These are phyloP conservation scores for Galeopterus variegatus DNA, from an alignment of 2,113 vertebrate genomes.

Conservation along the genomic window DNA sequence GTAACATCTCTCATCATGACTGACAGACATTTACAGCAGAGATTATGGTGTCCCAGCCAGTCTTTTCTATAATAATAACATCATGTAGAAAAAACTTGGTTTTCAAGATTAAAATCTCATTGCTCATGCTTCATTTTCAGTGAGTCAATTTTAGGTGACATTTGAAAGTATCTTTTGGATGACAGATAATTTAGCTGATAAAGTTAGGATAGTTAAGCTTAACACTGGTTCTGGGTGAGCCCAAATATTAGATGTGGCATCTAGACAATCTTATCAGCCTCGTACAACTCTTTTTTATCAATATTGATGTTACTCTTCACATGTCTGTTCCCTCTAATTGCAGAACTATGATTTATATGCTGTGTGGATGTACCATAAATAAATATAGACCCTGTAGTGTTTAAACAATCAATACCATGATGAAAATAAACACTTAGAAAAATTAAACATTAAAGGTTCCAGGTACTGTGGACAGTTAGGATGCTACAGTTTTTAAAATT, in stretches of 20 bases:
- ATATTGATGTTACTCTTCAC: background rate
- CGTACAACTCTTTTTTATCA: background rate
- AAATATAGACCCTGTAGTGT: background rate
- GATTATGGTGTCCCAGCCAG: background rate
- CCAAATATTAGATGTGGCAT: background rate
- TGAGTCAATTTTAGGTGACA: background rate
- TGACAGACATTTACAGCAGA: conserved; percentile 33
- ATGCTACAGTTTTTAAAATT: background rate
- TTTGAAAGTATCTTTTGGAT: background rate
- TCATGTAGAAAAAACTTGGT: background rate
- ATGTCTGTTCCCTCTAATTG: background rate
- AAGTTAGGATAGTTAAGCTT: background rate
- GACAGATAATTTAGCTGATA: background rate
- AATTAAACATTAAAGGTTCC: background rate
- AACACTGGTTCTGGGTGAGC: background rate
- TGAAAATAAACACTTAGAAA: background rate
- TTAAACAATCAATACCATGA: background rate
- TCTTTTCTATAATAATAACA: conserved; percentile 16
- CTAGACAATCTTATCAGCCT: background rate
- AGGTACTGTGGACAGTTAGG: background rate
- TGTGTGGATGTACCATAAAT: background rate
- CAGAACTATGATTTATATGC: background rate
- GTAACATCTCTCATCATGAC: background rate
- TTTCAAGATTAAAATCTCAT: conserved; percentile 26
- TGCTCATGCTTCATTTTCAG: background rate